A percentile compares a stretch with the other conserved stretches of the same genome.
These are phyloP conservation scores for Agrotis segetum DNA, from an alignment of 2,888 invertebrate genomes.

Conservation along the genomic window DNA sequence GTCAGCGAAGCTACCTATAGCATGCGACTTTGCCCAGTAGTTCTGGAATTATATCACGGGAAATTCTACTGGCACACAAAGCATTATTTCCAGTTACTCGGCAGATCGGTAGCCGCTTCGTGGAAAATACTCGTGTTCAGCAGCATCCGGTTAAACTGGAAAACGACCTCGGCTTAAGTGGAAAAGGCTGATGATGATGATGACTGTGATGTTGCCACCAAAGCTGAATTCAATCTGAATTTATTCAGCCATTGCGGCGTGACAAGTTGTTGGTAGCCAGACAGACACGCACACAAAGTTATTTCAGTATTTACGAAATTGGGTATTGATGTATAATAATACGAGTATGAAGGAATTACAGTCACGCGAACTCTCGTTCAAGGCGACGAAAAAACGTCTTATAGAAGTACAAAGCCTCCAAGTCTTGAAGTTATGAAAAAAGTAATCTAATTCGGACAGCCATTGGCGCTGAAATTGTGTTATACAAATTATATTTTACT, in stretches of 20 bases:
- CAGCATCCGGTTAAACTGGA: background rate
- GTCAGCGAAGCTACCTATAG: background rate
- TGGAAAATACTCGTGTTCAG: background rate
- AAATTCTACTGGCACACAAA: background rate
- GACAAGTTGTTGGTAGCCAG: background rate
- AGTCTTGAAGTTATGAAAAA: constrained; percentile 23
- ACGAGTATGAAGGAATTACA: constrained; percentile 18
- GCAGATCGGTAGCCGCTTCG: background rate
- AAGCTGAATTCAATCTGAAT: background rate
- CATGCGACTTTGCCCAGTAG: background rate
- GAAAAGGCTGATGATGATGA: background rate
- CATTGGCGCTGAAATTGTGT: constrained; percentile 24
- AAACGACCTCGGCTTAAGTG: background rate
- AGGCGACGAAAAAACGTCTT: constrained; percentile 2
- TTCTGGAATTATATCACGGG: background rate
- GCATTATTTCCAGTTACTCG: background rate
- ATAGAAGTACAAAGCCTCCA: background rate
- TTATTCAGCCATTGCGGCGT: background rate
- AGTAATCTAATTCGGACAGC: constrained; percentile 22
- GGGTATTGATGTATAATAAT: background rate
- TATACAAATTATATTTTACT: background rate
- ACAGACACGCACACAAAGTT: background rate
- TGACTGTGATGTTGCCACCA: too few relatives aligned
- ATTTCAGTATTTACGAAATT: background rate
- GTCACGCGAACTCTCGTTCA: constrained; percentile 9